Evolutionary conservation across 2,797 vertebrate species (phyloP), one percentile per base, ranked within the genome.

Genomic region (Sphaeramia orbicularis): DNA sequence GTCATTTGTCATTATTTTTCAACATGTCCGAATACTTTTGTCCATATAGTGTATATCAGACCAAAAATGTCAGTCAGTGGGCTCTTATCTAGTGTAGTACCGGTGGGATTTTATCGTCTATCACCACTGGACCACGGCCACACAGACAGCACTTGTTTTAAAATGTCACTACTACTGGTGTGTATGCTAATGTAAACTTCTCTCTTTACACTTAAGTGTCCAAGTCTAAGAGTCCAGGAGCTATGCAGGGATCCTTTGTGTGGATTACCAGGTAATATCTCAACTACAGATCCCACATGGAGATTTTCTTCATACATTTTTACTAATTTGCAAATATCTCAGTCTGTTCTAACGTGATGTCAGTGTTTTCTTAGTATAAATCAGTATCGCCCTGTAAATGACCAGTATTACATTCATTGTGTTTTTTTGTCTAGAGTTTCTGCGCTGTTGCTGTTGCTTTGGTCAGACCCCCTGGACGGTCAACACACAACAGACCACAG

Each of bases 401-500:
- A 10, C 11, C 36, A 37, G 8, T 52, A 7, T 65, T 6, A 40
- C 9, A 40, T 16, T 1, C 2, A 3, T 42, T 41, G 1, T 67
- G 6, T 75, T 27, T 84, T 62, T 72, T n/a, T n/a, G n/a, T n/a
- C n/a, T 84, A 99, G 97, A 86, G 84, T 94, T 77, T 91, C 93
- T 78, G 80, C 94, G 85, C 84, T 94, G 76, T 76, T 96, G 60
- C 84, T 94, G 76, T 83, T 96, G 80, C 80, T 96, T 67, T 93
- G 92, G 83, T 85, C 93, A 65, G 92, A 94, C 78, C 88, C 90
- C n/a, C 86, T 94, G 85, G 76, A 92, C 73, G 91, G 95, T 43
- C 96, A 97, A 81, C 86, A 92, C 65, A 85, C 94, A 37, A 71
- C 87, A 61, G 94, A 96, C 84, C 96, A 97, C 93, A 96, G 94